Percentiles rank a stretch among this genome's conserved stretches.
Evolutionary conservation across 2,888 invertebrate genomes (phyloP).

Genomic region (Synergus japonicus): DNA sequence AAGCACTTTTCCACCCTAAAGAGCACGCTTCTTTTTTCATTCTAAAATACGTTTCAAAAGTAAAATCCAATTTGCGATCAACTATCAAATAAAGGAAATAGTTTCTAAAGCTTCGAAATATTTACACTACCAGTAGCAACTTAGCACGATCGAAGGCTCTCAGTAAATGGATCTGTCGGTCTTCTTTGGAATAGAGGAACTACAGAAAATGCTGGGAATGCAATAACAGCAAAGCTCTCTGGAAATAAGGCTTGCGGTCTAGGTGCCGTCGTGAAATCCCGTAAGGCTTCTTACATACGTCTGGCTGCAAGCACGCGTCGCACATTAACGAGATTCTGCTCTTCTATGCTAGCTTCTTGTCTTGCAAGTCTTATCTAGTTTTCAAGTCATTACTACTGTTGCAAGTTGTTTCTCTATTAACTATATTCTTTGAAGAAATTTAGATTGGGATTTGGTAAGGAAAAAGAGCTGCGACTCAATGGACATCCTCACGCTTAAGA

Average conservation of each 20-base stretch:
- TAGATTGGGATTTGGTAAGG: too few species aligned
- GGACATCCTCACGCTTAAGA: too few species aligned
- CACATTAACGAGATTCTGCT: background rate
- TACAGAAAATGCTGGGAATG: conserved; percentile 12
- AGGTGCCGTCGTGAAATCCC: background rate
- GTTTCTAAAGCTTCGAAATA: background rate
- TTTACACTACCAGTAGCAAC: background rate
- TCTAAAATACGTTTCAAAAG: background rate
- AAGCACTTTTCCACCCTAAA: background rate
- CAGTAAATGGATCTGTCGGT: conserved; percentile 15
- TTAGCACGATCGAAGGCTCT: conserved; percentile 1
- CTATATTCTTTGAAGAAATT: too few species aligned
- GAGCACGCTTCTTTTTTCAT: background rate
- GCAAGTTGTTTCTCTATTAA: background rate
- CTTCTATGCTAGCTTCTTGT: background rate
- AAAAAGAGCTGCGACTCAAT: too few species aligned
- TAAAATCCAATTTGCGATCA: conserved; percentile 2
- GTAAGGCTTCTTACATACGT: background rate
- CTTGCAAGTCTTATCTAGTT: background rate
- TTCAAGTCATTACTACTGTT: background rate
- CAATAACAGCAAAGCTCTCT: background rate
- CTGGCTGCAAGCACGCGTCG: background rate
- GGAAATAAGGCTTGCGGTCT: background rate
- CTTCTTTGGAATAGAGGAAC: background rate
- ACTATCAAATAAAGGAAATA: conserved; percentile 1